Evolutionary conservation across 2,797 vertebrate species (phyloP).

Genomic region (Enteromius treurensis): DNA sequence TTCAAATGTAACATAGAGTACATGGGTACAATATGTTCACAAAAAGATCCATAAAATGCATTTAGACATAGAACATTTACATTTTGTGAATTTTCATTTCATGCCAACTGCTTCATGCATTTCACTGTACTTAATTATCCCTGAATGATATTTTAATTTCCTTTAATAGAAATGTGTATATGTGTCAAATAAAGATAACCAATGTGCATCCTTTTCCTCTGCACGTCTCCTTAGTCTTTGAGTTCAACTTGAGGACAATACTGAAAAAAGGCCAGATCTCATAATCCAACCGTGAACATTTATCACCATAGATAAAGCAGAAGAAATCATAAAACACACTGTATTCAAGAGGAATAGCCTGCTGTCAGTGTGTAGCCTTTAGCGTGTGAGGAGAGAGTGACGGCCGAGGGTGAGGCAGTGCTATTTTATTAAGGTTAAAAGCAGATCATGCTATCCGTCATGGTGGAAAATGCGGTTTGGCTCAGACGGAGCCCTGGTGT

Average conservation of each 20-base stretch:
- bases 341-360: constrained; percentile 40
- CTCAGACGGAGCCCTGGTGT: constrained; percentile 63
- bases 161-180: neutral
- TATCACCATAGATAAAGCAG: constrained; percentile 43
- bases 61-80: neutral
- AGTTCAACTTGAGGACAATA: constrained; percentile 11
- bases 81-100: neutral
- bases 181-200: neutral
- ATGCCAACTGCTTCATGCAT: neutral
- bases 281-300: constrained; percentile 39
- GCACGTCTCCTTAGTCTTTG: neutral
- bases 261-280: constrained; percentile 1
- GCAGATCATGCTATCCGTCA: constrained; percentile 62
- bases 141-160: neutral
- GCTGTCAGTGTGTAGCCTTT: constrained; percentile 34
- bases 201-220: neutral
- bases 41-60: neutral
- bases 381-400: constrained; percentile 33
- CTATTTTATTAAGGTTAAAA: constrained; percentile 68
- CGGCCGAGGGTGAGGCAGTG: constrained; percentile 50
- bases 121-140: neutral
- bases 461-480: constrained; percentile 58
- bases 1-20: neutral
- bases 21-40: neutral
- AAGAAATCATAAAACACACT: constrained; percentile 31